Percentiles rank a stretch among this genome's conserved stretches.
These are phyloP conservation scores for Neoarius graeffei DNA, from an alignment of 2,113 vertebrate species.

Conservation along the genomic window DNA sequence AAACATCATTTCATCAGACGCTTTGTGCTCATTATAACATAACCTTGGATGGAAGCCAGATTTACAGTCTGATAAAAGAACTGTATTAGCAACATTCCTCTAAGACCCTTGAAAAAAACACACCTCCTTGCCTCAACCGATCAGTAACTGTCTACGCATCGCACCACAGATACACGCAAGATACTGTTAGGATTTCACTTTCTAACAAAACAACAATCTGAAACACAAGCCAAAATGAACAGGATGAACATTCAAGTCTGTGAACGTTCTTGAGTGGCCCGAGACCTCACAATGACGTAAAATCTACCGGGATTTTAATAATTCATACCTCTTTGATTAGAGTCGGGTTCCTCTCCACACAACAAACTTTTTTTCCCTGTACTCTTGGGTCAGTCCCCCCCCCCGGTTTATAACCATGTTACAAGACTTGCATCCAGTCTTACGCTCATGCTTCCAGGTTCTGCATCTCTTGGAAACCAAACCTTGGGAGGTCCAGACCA, in stretches of 20 bases:
- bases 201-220: not conserved
- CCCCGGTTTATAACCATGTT: not conserved
- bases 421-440: not conserved
- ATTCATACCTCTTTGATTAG: not conserved
- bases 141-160: not conserved
- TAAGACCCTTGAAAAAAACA: not conserved
- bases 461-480: not conserved
- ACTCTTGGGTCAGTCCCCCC: not conserved
- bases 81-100: not conserved
- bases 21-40: not conserved
- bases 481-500: too few relatives aligned
- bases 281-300: not conserved
- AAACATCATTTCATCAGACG: not conserved
- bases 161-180: not conserved
- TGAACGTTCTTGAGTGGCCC: not conserved
- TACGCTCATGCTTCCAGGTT: not conserved
- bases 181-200: not conserved
- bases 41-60: not conserved
- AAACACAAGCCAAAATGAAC: not conserved
- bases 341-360: not conserved
- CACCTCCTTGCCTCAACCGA: not conserved
- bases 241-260: not conserved
- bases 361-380: not conserved
- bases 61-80: not conserved
- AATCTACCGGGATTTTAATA: not conserved